Evolutionary conservation across 2,888 invertebrate species (phyloP).

Genomic region (Epicampocera succincta): DNA sequence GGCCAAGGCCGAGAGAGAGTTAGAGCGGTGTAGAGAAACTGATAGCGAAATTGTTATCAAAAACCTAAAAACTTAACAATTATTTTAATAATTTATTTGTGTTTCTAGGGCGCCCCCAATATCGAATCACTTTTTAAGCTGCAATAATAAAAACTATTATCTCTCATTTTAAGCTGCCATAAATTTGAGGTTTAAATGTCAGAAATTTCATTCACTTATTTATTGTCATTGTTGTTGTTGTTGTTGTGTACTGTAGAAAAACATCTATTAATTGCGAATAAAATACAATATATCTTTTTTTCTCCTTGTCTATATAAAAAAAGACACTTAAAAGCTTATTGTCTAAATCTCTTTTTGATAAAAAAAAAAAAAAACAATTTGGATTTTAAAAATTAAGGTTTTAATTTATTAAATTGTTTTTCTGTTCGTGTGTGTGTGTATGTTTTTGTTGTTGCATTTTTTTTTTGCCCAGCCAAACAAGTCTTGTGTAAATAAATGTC

Average conservation of each 20-base stretch:
- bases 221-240: not conserved
- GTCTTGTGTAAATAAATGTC: slow-evolving; percentile 31
- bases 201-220: not conserved
- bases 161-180: not conserved
- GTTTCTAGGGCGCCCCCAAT: too few species aligned
- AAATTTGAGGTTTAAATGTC: slow-evolving; percentile 11
- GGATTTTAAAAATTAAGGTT: not conserved
- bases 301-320: not conserved
- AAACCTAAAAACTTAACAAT: too few species aligned
- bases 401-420: not conserved
- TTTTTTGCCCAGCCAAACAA: not conserved
- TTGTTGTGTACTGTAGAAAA: not conserved
- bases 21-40: too few species aligned
- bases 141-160: too few species aligned
- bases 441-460: too few species aligned
- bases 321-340: slow-evolving; percentile 7
- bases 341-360: too few species aligned
- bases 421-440: not conserved
- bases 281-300: not conserved
- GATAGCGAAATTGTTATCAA: too few species aligned
- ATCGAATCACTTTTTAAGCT: too few species aligned
- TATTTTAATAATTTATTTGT: too few species aligned
- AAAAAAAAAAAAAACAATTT: too few species aligned
- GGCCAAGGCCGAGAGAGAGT: too few species aligned
- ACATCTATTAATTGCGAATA: too few species aligned